Base-by-base conservation (phyloP, 2,888 invertebrate genomes). In the Magallana nippona region DNA sequence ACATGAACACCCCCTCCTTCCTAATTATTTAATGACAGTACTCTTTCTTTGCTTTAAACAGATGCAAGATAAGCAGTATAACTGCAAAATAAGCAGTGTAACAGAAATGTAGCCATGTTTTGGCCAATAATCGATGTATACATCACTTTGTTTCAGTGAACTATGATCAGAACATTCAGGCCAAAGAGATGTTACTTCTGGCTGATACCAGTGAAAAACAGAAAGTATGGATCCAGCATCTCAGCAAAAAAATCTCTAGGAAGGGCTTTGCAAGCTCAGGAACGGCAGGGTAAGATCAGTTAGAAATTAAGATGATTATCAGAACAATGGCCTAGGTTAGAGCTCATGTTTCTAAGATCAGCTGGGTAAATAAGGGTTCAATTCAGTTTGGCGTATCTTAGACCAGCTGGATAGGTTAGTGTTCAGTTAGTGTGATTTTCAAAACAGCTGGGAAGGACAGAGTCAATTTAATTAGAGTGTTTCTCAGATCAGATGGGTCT, bases 101-200 rank as follows among this genome's bases (percentile, higher is more conserved):
- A 15, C 22, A 32, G 44, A 13, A 10, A 22, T 27, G 22, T 1
- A 15, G 8, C n/a, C n/a, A 8, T 17, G 3, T 60, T 60, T 27
- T 3, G n/a, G 60, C n/a, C n/a, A n/a, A n/a, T n/a, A n/a, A 32
- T 77, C 3, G 22, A 22, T 17, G 13, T 79, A 5, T 80, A 56
- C 56, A 19, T 17, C 15, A 60, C 79, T 79, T 78, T 84, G 57
- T 90, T 91, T 1, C 92, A 95, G 96, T 99, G 89, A 98, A 98
- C 95, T 98, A 97, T 92, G 98, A 99, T 95, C 90, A 91, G 84
- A 91, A 91, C 87, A 97, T 98, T 88, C 97, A 97, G 92, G 98
- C 99, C 93, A 97, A 98, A 93, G 99, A 99, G 95, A 95, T 99
- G 95, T 95, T 99, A 90, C 88, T 99, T 91, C 95, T 99, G 93